These are phyloP conservation scores for Myotis lucifugus DNA, from an alignment of 2,113 vertebrate species.

Conservation along the genomic window DNA sequence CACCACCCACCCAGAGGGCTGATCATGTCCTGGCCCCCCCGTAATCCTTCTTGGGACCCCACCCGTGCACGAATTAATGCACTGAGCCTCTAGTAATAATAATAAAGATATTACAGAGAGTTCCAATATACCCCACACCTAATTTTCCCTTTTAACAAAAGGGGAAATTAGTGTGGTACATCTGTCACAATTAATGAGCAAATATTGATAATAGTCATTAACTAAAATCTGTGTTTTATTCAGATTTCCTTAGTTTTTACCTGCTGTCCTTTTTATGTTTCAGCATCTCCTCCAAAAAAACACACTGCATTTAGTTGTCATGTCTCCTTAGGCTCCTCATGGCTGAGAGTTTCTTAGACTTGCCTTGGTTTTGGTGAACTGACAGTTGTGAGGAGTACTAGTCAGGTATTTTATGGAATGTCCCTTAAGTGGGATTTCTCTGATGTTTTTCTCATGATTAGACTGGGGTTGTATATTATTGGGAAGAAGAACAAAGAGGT, in stretches of 20 bases:
- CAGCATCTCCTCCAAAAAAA: not conserved
- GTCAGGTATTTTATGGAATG: not conserved
- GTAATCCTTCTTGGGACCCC: too few species aligned
- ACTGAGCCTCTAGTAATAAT: too few species aligned
- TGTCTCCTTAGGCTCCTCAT: not conserved
- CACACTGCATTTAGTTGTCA: not conserved
- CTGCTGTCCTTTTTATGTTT: not conserved
- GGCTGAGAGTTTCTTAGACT: not conserved
- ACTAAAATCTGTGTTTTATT: not conserved
- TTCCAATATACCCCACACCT: not conserved
- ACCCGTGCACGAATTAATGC: too few species aligned
- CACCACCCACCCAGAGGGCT: too few species aligned
- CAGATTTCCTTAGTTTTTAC: not conserved
- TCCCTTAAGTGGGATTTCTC: not conserved
- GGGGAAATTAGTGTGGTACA: not conserved
- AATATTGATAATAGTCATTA: not conserved
- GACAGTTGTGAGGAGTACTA: not conserved
- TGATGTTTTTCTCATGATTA: not conserved
- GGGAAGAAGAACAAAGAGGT: not conserved
- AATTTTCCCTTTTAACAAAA: not conserved
- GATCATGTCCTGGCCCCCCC: too few species aligned
- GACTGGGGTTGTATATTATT: not conserved
- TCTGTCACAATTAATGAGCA: not conserved
- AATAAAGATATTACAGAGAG: not conserved
- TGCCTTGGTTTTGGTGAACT: not conserved